A percentile compares a stretch with the other conserved stretches of the same genome.
Conservation (phyloP, 2,888 invertebrate species). For the Keiferia lycopersicella region DNA sequence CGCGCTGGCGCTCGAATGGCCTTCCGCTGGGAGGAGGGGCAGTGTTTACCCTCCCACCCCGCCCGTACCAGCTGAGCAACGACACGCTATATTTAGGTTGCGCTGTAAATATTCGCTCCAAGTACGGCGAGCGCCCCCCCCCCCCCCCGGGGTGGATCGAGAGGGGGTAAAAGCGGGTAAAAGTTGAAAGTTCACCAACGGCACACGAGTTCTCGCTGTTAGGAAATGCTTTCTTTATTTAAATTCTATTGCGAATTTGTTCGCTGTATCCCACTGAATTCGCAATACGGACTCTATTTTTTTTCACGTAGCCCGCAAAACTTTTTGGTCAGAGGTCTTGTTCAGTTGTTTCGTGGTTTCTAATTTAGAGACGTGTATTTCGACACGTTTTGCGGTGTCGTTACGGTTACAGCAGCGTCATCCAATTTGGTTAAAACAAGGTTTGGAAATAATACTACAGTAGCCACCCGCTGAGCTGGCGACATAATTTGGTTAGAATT, state of each 20-base stretch:
- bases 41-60: slow-evolving; percentile 70
- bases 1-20: slow-evolving; percentile 67
- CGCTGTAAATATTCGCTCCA: slow-evolving; percentile 80
- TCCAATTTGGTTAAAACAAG: slow-evolving; percentile 63
- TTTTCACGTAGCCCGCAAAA: slow-evolving; percentile 56
- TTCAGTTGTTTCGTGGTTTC: slow-evolving; percentile 57
- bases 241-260: slow-evolving; percentile 81
- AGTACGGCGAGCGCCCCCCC: slow-evolving; percentile 64
- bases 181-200: slow-evolving; percentile 80
- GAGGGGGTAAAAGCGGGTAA: slow-evolving; percentile 58
- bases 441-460: slow-evolving; percentile 52
- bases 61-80: slow-evolving; percentile 77
- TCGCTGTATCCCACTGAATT: slow-evolving; percentile 72
- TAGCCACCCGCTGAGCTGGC: slow-evolving; percentile 44
- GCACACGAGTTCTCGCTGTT: slow-evolving; percentile 71
- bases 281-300: slow-evolving; percentile 65
- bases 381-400: slow-evolving; percentile 51
- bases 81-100: slow-evolving; percentile 81
- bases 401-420: slow-evolving; percentile 55
- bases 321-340: slow-evolving; percentile 47
- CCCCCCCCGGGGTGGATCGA: slow-evolving; percentile 35
- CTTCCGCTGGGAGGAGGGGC: slow-evolving; percentile 53
- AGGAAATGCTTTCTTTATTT: slow-evolving; percentile 76
- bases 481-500: slow-evolving; percentile 47
- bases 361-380: slow-evolving; percentile 53